Conservation (phyloP, 23 tunicate species). For the Diplosoma virens region DNA sequence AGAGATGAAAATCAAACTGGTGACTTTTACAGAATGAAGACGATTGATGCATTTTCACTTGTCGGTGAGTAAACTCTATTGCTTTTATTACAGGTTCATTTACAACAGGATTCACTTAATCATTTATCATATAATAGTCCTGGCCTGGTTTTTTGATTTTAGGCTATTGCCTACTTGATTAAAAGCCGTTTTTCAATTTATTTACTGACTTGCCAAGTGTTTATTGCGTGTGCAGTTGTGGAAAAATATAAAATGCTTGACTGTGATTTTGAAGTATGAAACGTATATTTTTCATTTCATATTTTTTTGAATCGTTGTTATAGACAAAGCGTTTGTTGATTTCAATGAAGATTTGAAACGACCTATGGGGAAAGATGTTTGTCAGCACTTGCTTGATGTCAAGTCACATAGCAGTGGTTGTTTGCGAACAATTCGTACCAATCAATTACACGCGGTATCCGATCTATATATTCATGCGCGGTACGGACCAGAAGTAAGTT, state of each 20-base stretch:
- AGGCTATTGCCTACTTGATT: too few species aligned
- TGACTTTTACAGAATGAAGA: constrained; percentile 59
- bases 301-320: neutral
- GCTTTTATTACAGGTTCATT: too few species aligned
- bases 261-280: too few species aligned
- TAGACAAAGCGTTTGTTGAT: constrained; percentile 53
- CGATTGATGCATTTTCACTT: constrained; percentile 50
- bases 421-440: constrained; percentile 41
- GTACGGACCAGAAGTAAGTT: constrained; percentile 56
- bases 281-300: too few species aligned
- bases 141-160: too few species aligned
- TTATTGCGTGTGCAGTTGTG: too few species aligned
- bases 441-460: constrained; percentile 54
- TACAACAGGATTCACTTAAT: too few species aligned
- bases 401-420: constrained; percentile 77
- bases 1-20: constrained; percentile 8
- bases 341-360: constrained; percentile 43
- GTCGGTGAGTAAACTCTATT: too few species aligned
- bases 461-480: constrained; percentile 71
- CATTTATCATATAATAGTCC: too few species aligned
- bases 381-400: constrained; percentile 64
- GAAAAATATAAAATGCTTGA: too few species aligned
- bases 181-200: too few species aligned
- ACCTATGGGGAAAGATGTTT: constrained; percentile 43
- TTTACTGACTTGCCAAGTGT: too few species aligned